Percentiles rank a stretch among this genome's conserved stretches.
These are phyloP conservation scores for Rhogogaster chlorosoma DNA, from an alignment of 2,888 invertebrate species.

Conservation along the genomic window DNA sequence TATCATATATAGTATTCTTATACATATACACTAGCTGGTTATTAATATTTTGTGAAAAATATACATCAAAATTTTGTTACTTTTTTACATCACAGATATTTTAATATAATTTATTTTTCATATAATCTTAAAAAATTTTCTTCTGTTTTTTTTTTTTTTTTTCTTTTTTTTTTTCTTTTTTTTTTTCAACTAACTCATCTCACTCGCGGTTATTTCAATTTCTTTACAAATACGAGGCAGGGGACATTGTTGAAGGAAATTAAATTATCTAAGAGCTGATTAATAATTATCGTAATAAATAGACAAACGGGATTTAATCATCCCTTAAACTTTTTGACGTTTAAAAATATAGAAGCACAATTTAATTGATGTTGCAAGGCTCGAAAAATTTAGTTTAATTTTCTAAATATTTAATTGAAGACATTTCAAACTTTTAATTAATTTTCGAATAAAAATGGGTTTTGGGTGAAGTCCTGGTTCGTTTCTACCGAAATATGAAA, in stretches of 20 bases:
- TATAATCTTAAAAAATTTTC: constrained; percentile 75
- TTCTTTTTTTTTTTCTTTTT: constrained; percentile 61
- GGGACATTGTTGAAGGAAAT: neutral
- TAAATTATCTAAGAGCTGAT: neutral
- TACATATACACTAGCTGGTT: constrained; percentile 77
- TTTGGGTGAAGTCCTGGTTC: neutral
- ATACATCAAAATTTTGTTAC: constrained; percentile 78
- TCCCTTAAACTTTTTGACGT: neutral
- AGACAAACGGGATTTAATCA: constrained; percentile 34
- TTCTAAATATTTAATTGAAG: neutral
- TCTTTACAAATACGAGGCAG: neutral
- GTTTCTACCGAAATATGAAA: neutral
- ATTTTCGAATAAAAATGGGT: constrained; percentile 10
- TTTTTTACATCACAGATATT: constrained; percentile 78
- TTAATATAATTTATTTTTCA: constrained; percentile 77
- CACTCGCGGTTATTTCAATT: constrained; percentile 63
- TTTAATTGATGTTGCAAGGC: neutral
- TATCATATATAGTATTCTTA: constrained; percentile 72
- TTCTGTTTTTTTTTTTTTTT: constrained; percentile 53
- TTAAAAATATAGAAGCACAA: neutral
- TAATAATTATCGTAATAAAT: neutral
- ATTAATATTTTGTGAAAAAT: constrained; percentile 78
- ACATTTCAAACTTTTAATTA: neutral
- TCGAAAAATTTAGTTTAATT: neutral
- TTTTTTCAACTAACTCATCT: constrained; percentile 65